These are phyloP conservation scores for Acromyrmex charruanus DNA, from an alignment of 1,140 invertebrate species.

Conservation along the genomic window DNA sequence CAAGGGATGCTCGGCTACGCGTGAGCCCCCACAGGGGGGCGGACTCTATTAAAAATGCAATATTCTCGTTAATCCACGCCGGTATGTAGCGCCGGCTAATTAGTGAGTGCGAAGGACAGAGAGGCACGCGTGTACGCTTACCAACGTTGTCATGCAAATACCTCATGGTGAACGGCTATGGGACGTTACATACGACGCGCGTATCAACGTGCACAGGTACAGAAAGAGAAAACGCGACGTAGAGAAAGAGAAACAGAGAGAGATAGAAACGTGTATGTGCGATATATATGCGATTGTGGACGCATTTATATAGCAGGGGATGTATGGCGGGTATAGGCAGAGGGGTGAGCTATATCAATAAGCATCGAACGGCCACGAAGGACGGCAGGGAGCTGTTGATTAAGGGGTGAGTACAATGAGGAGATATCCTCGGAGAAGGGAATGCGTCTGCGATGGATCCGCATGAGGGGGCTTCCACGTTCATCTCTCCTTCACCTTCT, in stretches of 20 bases:
- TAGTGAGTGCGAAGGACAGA: slow-evolving; percentile 79
- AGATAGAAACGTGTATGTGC: not conserved
- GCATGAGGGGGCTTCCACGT: slow-evolving; percentile 62
- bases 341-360: slow-evolving; percentile 80
- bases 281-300: slow-evolving; percentile 12
- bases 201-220: slow-evolving; percentile 51
- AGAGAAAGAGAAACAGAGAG: slow-evolving; percentile 1
- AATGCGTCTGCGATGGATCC: slow-evolving; percentile 77
- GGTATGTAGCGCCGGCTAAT: slow-evolving; percentile 84
- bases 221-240: not conserved
- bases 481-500: slow-evolving; percentile 37
- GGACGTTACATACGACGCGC: slow-evolving; percentile 51
- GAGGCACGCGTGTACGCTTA: slow-evolving; percentile 64
- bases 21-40: slow-evolving; percentile 65
- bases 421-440: slow-evolving; percentile 77
- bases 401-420: slow-evolving; percentile 78
- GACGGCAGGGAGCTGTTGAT: slow-evolving; percentile 82
- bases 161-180: slow-evolving; percentile 63
- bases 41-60: slow-evolving; percentile 85
- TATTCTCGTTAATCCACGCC: slow-evolving; percentile 83
- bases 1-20: not conserved
- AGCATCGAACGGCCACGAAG: slow-evolving; percentile 79
- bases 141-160: slow-evolving; percentile 84
- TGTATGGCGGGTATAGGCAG: slow-evolving; percentile 11
- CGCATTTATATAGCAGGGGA: slow-evolving; percentile 4